Percentiles rank a stretch among this genome's conserved stretches.
Evolutionary conservation across 2,797 vertebrate genomes (phyloP).

Genomic region (Discoglossus pictus): DNA sequence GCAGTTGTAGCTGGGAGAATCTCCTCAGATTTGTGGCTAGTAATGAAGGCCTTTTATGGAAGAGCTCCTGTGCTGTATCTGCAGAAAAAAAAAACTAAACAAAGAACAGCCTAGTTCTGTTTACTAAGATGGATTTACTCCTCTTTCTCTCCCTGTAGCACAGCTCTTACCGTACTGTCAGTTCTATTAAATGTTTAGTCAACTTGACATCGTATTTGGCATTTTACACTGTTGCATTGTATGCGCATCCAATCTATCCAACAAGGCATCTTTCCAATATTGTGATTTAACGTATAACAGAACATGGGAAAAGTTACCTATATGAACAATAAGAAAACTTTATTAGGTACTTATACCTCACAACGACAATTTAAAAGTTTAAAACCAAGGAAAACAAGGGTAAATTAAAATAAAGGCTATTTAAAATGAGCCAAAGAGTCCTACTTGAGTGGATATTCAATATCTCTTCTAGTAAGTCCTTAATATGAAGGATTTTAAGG

Average conservation of each 20-base stretch:
- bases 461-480: too few relatives aligned
- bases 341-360: too few relatives aligned
- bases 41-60: conserved; percentile 32
- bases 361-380: too few relatives aligned
- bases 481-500: too few relatives aligned
- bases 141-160: conserved; percentile 9
- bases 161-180: conserved; percentile 25
- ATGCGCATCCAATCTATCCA: not conserved
- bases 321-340: too few relatives aligned
- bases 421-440: too few relatives aligned
- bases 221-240: conserved; percentile 5
- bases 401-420: too few relatives aligned
- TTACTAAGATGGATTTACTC: conserved; percentile 36
- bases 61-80: conserved; percentile 38
- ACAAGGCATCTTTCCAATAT: not conserved
- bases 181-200: conserved; percentile 39
- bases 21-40: conserved; percentile 21
- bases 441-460: too few relatives aligned
- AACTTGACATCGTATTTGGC: conserved; percentile 29
- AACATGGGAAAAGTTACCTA: too few relatives aligned
- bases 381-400: too few relatives aligned
- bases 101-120: conserved; percentile 27
- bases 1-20: not conserved
- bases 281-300: too few relatives aligned
- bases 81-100: conserved; percentile 33